phyloP scores from a whole-genome alignment of 2,113 vertebrate species.

The Cynocephalus volans region DNA sequence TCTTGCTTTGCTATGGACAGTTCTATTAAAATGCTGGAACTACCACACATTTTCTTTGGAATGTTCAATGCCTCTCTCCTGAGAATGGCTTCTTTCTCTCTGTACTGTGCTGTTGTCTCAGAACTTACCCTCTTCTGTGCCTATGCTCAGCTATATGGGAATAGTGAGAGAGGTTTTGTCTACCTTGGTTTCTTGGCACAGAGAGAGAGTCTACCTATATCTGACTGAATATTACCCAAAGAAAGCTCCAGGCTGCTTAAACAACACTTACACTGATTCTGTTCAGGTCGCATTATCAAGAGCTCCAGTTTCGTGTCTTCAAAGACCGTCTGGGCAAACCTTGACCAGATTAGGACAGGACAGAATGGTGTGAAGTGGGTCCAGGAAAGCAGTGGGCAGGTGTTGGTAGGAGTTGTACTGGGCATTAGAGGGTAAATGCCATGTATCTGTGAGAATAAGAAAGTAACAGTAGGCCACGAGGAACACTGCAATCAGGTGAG shows the following conservation, averaged over 20 bases:
- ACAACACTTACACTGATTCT: neutral
- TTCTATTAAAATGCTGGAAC: neutral
- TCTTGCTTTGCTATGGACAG: neutral
- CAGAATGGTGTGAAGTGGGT: neutral
- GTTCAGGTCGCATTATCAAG: neutral
- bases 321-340: neutral
- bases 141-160: neutral
- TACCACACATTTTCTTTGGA: neutral
- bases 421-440: neutral
- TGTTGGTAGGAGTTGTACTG: neutral
- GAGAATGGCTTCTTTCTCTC: neutral
- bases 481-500: neutral
- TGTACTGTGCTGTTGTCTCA: neutral
- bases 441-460: neutral
- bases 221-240: neutral
- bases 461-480: neutral
- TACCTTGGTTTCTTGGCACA: conserved; percentile 7
- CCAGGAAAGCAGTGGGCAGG: neutral
- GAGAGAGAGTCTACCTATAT: neutral
- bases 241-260: conserved; percentile 15
- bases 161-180: neutral
- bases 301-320: neutral
- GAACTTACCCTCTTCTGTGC: neutral
- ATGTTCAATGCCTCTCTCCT: neutral
- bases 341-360: neutral